Conservation (phyloP, 1,140 invertebrate genomes). For the Drosophila pectinifera region DNA sequence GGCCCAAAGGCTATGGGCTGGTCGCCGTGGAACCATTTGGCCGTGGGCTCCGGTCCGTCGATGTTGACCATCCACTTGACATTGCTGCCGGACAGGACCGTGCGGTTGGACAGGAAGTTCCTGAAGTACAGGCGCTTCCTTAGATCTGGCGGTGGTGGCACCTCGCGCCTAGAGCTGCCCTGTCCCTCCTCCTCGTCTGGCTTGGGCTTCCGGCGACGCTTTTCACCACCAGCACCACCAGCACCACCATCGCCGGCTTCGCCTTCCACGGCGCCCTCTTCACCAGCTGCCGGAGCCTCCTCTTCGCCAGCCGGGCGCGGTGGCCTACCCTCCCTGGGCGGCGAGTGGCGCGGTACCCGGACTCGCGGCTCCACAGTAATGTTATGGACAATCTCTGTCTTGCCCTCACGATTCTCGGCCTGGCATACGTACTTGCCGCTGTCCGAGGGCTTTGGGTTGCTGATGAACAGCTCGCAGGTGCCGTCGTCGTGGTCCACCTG, state of each 20-base stretch:
- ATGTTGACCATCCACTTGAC: conserved; percentile 91
- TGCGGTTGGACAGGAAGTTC: conserved; percentile 89
- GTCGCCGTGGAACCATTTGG: conserved; percentile 90
- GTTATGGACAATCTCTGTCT: conserved; percentile 78
- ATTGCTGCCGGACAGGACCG: conserved; percentile 87
- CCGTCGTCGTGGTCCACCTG: conserved; percentile 87
- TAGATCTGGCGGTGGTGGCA: conserved; percentile 83
- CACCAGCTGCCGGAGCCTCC: conserved; percentile 54
- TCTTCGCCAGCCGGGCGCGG: conserved; percentile 56
- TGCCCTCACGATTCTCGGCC: conserved; percentile 86
- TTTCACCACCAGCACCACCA: conserved; percentile 42
- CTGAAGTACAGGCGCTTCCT: conserved; percentile 90
- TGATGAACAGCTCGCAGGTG: conserved; percentile 89
- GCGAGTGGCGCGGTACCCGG: conserved; percentile 61
- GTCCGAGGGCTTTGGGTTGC: conserved; percentile 87
- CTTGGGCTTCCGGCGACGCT: conserved; percentile 57
- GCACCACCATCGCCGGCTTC: conserved; percentile 22
- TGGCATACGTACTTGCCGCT: conserved; percentile 91
- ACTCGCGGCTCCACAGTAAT: conserved; percentile 72
- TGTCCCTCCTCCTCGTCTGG: conserved; percentile 65
- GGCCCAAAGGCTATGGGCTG: conserved; percentile 82
- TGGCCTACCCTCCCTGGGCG: conserved; percentile 65
- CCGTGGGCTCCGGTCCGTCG: conserved; percentile 89
- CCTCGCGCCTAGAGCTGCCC: conserved; percentile 64
- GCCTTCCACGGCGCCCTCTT: conserved; percentile 41